Evolutionary conservation across 2,113 vertebrate genomes (phyloP), one percentile per base, ranked within the genome.

Genomic region (Coreoperca whiteheadi): DNA sequence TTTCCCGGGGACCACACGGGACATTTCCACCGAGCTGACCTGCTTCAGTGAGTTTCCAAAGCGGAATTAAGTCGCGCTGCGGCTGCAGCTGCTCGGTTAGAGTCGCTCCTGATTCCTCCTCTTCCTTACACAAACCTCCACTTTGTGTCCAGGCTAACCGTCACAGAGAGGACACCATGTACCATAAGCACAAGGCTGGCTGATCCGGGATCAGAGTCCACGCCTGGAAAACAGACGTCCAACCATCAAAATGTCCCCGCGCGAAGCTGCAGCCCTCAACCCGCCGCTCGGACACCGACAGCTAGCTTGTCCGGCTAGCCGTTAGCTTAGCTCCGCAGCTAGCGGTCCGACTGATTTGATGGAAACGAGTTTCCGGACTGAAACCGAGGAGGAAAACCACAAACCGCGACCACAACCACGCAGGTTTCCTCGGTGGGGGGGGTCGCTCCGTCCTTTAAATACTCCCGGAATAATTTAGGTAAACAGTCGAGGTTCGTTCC

Each of bases 291-390:
- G 71, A 11, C 69, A 84, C 0, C 21, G 1, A 10, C 66, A 32
- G 82, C 64, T 56, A 61, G 46, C 68, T 73, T 46, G 9, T 37
- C 74, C 65, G 64, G 69, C 64, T 84, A 89, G 48, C 74, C 16
- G 60, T 74, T 74, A 70, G 64, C 60, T 46, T 79, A 78, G 65
- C 75, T 59, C 25, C 9, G 20, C 30, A 14, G 77, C 48, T 63
- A 83, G 18, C 37, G 11, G 37, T 6, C 57, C 25, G 37, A 8
- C 16, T 30, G 34, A 65, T 48, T 30, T 8, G 10, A 60, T 15
- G 34, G 59, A 54, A 64, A 32, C 12, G 12, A 11, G 34, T 67
- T 79, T 63, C 56, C 54, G 15, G 10, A 12, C 57, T 7, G 34
- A 41, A 66, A 3, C 30, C 30, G 48, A 56, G 56, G 15, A 54